These are phyloP conservation scores for Proterorhinus semilunaris DNA, from an alignment of 2,113 vertebrate genomes.

Conservation along the genomic window DNA sequence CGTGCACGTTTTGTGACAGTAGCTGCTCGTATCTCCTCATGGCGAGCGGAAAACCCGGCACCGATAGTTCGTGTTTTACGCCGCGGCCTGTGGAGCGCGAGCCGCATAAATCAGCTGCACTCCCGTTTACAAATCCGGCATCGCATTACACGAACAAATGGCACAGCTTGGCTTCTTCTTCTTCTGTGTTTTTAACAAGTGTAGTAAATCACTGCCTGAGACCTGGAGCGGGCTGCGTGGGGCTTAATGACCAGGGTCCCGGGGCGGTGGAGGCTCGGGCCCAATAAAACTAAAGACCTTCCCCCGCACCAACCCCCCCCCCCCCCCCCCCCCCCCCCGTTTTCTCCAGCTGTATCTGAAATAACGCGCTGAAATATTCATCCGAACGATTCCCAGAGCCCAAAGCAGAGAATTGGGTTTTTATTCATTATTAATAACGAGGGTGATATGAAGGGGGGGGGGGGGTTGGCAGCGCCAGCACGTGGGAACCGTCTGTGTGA, in stretches of 20 bases:
- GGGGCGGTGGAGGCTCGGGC: slow-evolving; percentile 84
- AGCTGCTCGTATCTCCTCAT: slow-evolving; percentile 51
- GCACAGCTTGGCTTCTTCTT: slow-evolving; percentile 83
- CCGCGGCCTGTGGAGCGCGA: too few species aligned
- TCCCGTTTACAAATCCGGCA: slow-evolving; percentile 90
- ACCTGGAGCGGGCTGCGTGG: slow-evolving; percentile 86
- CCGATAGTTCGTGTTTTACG: slow-evolving; percentile 34
- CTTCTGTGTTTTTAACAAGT: slow-evolving; percentile 94
- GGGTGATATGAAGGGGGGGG: slow-evolving; percentile 74
- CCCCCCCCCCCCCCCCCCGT: slow-evolving; percentile 57
- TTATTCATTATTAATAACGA: slow-evolving; percentile 99
- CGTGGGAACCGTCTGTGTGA: slow-evolving; percentile 98
- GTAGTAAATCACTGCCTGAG: slow-evolving; percentile 92
- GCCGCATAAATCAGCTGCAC: slow-evolving; percentile 83
- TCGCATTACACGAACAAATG: slow-evolving; percentile 95
- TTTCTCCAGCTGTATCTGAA: slow-evolving; percentile 93
- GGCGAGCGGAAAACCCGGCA: slow-evolving; percentile 30
- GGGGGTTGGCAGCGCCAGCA: slow-evolving; percentile 77
- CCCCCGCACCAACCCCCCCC: slow-evolving; percentile 21
- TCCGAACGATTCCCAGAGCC: slow-evolving; percentile 94
- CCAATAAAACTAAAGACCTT: slow-evolving; percentile 80
- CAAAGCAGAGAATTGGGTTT: slow-evolving; percentile 93
- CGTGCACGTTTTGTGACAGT: neutral
- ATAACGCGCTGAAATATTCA: slow-evolving; percentile 99
- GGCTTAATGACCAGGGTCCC: slow-evolving; percentile 89